phyloP scores from a whole-genome alignment of 2,113 vertebrate genomes.

The Burhinus oedicnemus region DNA sequence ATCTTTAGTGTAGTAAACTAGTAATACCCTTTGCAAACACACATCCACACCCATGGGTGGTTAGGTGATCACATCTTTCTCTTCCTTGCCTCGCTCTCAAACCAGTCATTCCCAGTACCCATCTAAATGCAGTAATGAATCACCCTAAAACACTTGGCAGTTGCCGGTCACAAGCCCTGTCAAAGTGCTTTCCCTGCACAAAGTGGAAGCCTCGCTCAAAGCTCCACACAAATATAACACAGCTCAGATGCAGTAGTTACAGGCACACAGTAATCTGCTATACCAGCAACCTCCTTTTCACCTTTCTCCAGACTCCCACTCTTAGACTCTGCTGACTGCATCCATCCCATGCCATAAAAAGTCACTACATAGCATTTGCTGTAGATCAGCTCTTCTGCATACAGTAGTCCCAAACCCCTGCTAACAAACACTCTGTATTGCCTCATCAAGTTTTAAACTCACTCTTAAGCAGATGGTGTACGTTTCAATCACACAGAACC shows the following conservation, averaged over 20 bases:
- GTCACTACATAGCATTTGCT: not conserved
- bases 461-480: not conserved
- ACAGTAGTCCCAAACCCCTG: not conserved
- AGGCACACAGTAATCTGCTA: not conserved
- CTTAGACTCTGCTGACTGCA: not conserved
- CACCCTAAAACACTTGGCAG: not conserved
- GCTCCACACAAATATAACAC: not conserved
- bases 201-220: not conserved
- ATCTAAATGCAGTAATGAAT: not conserved
- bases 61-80: not conserved
- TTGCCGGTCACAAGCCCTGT: not conserved
- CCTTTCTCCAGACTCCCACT: not conserved
- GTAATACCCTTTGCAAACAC: not conserved
- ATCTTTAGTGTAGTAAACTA: not conserved
- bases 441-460: not conserved
- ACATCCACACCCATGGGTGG: fast-evolving
- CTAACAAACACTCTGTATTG: not conserved
- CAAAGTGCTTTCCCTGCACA: not conserved
- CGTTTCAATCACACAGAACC: not conserved
- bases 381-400: not conserved
- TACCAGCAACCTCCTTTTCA: not conserved
- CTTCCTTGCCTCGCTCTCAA: not conserved
- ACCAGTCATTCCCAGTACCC: not conserved
- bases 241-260: not conserved
- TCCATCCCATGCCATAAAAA: not conserved